phyloP scores from a whole-genome alignment of 2,113 vertebrate genomes.

The Corythoichthys haematopterus region DNA sequence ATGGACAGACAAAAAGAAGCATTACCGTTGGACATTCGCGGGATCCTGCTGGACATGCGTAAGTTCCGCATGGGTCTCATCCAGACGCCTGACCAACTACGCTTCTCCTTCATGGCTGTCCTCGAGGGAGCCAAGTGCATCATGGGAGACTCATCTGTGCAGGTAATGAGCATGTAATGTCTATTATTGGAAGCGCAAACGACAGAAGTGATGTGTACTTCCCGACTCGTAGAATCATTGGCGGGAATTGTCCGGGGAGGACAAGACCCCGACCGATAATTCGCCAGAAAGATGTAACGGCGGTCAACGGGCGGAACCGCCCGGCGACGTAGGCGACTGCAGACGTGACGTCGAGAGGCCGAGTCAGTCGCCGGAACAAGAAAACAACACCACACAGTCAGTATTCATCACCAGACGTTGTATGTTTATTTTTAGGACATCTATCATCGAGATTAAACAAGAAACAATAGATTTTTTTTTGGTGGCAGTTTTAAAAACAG shows the following conservation, averaged over 20 bases:
- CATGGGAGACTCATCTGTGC: constrained; percentile 80
- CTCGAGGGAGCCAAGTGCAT: constrained; percentile 90
- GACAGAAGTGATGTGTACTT: neutral
- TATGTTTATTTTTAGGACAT: no score
- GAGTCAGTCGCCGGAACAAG: constrained; percentile 69
- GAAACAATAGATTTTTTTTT: no score
- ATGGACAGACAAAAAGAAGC: constrained; percentile 87
- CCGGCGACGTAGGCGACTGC: constrained; percentile 69
- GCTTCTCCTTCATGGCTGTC: constrained; percentile 97
- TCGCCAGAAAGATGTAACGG: constrained; percentile 79
- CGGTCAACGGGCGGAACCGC: constrained; percentile 57
- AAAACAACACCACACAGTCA: constrained; percentile 77
- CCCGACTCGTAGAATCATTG: constrained; percentile 71
- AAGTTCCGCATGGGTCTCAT: constrained; percentile 95
- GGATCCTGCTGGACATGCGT: constrained; percentile 91
- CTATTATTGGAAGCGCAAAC: neutral
- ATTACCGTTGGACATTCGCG: constrained; percentile 86
- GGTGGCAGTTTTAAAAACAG: no score
- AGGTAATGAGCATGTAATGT: constrained; percentile 67
- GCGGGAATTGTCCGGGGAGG: constrained; percentile 85
- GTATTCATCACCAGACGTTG: constrained; percentile 15
- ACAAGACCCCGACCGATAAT: constrained; percentile 75
- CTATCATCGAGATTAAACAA: no score
- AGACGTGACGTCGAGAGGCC: constrained; percentile 56
- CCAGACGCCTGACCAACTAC: constrained; percentile 94